Base-by-base conservation (phyloP, 2,888 invertebrate genomes). In the Yponomeuta evonymella region DNA sequence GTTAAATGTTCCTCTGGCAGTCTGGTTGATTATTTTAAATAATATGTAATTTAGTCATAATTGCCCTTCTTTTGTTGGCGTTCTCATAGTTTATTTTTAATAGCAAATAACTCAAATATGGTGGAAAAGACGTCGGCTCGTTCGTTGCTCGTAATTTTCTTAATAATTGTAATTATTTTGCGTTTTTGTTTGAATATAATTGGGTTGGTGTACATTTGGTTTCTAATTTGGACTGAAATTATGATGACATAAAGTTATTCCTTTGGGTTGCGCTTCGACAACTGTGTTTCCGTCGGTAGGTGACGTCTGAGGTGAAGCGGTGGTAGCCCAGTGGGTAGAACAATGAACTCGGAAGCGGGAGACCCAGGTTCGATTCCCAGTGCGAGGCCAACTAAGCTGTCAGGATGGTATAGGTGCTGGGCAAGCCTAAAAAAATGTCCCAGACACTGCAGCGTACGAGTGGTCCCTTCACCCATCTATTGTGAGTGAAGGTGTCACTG, bases 21-120 rank as follows among this genome's bases (percentile, higher is more conserved):
- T 68, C 70, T 67, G 72, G 71, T 65, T 69, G 69, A 72, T 75
- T 76, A 72, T 73, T 73, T 74, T 77, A 79, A 76, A 82, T 80
- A 79, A 81, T 79, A 81, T 80, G 83, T 83, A 84, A 85, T 85
- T 84, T 83, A 75, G 74, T 78, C 79, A 81, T 82, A 85, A 84
- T 84, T 81, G 75, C 75, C 30, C 70, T 74, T 72, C 74, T 74
- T 78, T 76, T 77, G 73, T 74, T 48, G 67, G 23, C 71, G 36
- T 36, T 71, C 75, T 73, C 78, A 79, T 81, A 79, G 77, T 80
- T 78, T 76, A 74, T 76, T 75, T 68, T 72, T 65, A 71, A 72
- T 71, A 51, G 72, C 74, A 71, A 73, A 65, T 29, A 33, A 65
- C 30, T 33, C 71, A 73, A 79, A 77, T 77, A 78, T 72, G 72